These are phyloP conservation scores for Syrmaticus mikado DNA, from an alignment of 2,113 vertebrate species.

Conservation along the genomic window DNA sequence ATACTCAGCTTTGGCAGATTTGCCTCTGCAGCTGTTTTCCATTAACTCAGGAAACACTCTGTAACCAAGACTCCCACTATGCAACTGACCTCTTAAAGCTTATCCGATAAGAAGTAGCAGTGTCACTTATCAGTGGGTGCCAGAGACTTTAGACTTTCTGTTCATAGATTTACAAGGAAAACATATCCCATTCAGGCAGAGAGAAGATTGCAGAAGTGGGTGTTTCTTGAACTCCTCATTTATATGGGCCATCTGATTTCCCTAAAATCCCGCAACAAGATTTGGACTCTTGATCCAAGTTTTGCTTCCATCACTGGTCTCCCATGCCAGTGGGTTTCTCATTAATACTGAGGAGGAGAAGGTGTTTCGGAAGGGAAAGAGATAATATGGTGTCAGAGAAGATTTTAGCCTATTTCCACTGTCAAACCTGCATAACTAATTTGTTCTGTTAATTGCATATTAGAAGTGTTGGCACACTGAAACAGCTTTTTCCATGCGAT, in stretches of 20 bases:
- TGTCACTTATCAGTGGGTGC: neutral
- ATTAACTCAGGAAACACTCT: slow-evolving; percentile 43
- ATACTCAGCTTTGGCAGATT: slow-evolving; percentile 31
- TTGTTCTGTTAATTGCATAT: neutral
- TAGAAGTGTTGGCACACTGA: neutral
- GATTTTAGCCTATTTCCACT: neutral
- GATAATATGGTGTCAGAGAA: neutral
- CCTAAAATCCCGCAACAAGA: neutral
- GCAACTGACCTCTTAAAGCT: slow-evolving; percentile 34
- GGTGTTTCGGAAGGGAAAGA: neutral
- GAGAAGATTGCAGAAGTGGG: neutral
- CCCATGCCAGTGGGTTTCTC: neutral
- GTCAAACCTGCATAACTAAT: neutral
- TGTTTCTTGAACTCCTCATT: neutral
- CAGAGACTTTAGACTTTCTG: neutral
- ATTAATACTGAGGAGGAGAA: neutral
- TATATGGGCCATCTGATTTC: neutral
- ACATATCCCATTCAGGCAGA: neutral
- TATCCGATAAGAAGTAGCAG: neutral
- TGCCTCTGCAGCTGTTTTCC: slow-evolving; percentile 53
- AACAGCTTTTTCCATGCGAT: neutral
- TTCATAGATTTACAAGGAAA: neutral
- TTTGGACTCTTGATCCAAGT: neutral
- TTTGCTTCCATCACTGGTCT: neutral
- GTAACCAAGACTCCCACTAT: neutral